phyloP scores from a whole-genome alignment of 2,888 invertebrate species.

The Sphaeridia pumilis region DNA sequence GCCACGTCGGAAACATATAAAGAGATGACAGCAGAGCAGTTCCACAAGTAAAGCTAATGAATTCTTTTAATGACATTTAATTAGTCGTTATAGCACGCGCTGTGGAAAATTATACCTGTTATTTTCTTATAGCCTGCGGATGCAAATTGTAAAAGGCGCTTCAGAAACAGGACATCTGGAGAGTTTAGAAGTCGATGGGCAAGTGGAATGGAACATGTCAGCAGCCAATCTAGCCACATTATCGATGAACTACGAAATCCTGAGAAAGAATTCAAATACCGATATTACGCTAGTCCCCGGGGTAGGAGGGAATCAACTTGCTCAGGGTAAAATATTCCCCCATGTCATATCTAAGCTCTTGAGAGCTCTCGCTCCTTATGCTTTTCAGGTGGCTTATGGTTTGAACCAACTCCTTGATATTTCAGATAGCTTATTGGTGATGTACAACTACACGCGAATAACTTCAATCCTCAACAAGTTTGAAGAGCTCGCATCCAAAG shows the following conservation, averaged over 20 bases:
- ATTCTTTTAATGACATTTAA: background rate
- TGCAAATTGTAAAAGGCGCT: conserved; percentile 1
- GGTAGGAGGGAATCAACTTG: background rate
- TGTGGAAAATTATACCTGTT: background rate
- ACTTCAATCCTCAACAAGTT: conserved; percentile 11
- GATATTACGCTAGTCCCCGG: background rate
- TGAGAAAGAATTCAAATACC: conserved; percentile 6
- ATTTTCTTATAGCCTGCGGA: conserved; percentile 3
- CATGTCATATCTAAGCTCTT: no score
- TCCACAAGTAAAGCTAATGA: conserved; percentile 13
- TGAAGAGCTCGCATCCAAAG: background rate
- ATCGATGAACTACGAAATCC: conserved; percentile 12
- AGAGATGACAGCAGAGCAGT: conserved; percentile 11
- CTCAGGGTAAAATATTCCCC: background rate
- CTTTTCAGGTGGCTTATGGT: background rate
- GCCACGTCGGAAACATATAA: background rate
- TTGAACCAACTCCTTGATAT: background rate
- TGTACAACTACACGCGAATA: conserved; percentile 14
- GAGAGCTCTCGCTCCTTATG: background rate
- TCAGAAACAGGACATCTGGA: background rate
- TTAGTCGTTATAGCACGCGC: background rate
- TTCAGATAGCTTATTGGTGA: conserved; percentile 6
- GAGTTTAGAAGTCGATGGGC: background rate
- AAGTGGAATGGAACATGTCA: conserved; percentile 11
- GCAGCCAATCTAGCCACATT: conserved; percentile 12